Percentiles rank a stretch among this genome's conserved stretches.
Conservation (phyloP, 2,113 vertebrate species). For the Cygnus atratus region DNA sequence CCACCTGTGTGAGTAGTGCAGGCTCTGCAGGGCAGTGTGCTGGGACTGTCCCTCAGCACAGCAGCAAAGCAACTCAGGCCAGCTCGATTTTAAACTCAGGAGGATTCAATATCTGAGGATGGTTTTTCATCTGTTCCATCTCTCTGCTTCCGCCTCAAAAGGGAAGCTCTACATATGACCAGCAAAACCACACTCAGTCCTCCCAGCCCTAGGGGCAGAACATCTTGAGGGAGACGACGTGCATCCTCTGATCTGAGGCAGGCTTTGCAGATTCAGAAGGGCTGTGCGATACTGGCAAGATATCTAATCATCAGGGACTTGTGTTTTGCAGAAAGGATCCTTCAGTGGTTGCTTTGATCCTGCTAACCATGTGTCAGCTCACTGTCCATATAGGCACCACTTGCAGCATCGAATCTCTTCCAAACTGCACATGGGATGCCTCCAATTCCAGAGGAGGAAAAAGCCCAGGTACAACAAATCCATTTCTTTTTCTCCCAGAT, state of each 20-base stretch:
- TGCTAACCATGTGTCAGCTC: not conserved
- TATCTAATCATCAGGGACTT: not conserved
- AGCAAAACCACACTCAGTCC: not conserved
- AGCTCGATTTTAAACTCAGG: not conserved
- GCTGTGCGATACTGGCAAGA: not conserved
- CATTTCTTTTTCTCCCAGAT: not conserved
- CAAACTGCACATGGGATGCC: not conserved
- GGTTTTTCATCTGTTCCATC: not conserved
- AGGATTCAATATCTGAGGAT: not conserved
- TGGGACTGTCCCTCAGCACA: not conserved
- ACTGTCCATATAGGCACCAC: not conserved
- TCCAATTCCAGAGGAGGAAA: not conserved
- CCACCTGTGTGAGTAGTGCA: not conserved
- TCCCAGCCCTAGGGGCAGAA: not conserved
- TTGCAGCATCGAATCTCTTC: not conserved
- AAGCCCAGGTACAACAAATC: too few species aligned
- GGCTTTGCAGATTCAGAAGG: not conserved
- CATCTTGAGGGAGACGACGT: not conserved
- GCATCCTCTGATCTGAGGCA: not conserved
- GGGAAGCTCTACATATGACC: not conserved
- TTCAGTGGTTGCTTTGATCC: not conserved
- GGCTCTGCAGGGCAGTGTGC: fast-evolving
- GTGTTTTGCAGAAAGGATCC: not conserved
- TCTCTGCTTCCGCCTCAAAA: not conserved
- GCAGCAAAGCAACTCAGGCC: not conserved